Percentiles rank a stretch among this genome's conserved stretches.
phyloP scores from a whole-genome alignment of 2,113 vertebrate genomes.

The Cryptomyrus ogoouensis region DNA sequence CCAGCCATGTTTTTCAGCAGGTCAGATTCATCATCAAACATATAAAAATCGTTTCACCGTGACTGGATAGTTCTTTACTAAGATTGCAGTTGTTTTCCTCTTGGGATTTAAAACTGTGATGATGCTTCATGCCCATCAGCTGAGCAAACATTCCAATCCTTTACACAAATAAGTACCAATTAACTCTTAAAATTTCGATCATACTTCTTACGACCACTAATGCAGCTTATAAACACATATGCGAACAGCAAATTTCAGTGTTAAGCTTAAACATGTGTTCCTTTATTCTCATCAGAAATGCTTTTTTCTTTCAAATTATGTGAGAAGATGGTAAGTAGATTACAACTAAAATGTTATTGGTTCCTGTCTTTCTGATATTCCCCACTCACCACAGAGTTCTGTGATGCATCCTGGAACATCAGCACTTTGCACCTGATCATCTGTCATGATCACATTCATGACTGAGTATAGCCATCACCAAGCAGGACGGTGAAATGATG shows the following conservation, averaged over 20 bases:
- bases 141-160: background rate
- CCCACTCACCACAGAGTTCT: background rate
- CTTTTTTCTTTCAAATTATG: background rate
- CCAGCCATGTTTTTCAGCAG: background rate
- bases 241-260: background rate
- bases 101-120: background rate
- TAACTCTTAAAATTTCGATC: background rate
- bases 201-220: background rate
- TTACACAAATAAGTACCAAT: constrained; percentile 9
- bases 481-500: constrained; percentile 48
- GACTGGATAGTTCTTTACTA: background rate
- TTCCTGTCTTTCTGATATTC: background rate
- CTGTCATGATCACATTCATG: background rate
- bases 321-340: background rate
- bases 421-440: background rate
- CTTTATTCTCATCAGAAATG: background rate
- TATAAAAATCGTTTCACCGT: background rate
- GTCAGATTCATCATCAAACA: background rate
- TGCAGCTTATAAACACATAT: background rate
- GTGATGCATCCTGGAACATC: background rate
- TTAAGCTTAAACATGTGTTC: background rate
- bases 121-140: background rate
- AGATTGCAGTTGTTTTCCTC: background rate
- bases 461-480: background rate
- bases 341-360: background rate